Evolutionary conservation across 2,797 vertebrate genomes (phyloP), one percentile per base, ranked within the genome.

Genomic region (Pithecia hirsuta): DNA sequence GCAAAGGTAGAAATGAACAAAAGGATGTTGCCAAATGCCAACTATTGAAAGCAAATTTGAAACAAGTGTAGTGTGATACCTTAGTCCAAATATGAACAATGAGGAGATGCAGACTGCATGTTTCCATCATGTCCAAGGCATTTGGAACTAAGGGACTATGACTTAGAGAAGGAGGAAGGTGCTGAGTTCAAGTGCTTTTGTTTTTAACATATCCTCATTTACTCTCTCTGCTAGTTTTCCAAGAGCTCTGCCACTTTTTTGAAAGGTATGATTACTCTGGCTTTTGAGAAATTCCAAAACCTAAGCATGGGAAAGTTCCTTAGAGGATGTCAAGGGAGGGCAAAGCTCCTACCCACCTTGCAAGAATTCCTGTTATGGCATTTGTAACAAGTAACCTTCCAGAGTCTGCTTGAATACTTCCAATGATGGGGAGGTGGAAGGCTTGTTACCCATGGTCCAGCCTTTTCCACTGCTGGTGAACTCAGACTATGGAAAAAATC

Each of bases 181-280:
- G 57, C 83, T 89, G 48, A 75, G 75, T 83, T 92, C 50, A 5
- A 82, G 81, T 59, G 36, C 22, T 59, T 90, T 67, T 75, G 67
- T 67, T 93, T 88, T 44, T 55, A 97, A 95, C 19, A 95, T 80
- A 88, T 41, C 87, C 48, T 74, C 85, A 84, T 39, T 89, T 93
- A 61, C 30, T 75, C 55, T 95, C 26, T 83, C 61, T 74, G 15
- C 28, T 57, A 72, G 57, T 81, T 87, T 93, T 93, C 61, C 15
- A 94, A 80, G 78, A 80, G 80, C 39, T 92, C 41, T 87, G 41
- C 8, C 44, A 84, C 67, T 92, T 92, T 76, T 57, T 30, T 79
- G 72, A 84, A 76, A 97, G 67, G 36, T 55, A 22, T 96, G 44
- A 92, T 39, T 87, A 76, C 7, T 48, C 44, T 89, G 67, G 39